Conservation (phyloP, 2,797 vertebrate species). For the Alcedo quadribrachys region DNA sequence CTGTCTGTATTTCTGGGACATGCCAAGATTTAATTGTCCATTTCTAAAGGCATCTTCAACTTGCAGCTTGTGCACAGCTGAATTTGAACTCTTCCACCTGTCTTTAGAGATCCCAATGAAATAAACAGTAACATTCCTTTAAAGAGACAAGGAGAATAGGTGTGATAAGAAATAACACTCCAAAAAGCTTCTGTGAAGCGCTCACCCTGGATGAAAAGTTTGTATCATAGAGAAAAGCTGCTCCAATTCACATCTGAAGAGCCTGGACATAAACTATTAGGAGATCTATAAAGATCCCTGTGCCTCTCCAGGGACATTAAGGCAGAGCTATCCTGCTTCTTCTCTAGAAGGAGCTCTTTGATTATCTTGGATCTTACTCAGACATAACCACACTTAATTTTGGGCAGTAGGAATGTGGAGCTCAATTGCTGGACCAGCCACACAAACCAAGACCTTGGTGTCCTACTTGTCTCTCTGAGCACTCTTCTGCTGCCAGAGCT, state of each 20-base stretch:
- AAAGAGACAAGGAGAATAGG: not conserved
- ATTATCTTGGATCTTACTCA: not conserved
- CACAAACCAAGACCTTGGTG: not conserved
- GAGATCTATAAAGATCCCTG: not conserved
- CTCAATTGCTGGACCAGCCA: not conserved
- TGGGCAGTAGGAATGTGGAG: accelerated
- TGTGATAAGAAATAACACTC: not conserved
- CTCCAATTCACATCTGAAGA: not conserved
- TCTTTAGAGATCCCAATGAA: not conserved
- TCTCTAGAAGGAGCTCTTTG: not conserved
- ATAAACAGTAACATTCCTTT: not conserved
- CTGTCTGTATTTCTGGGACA: not conserved
- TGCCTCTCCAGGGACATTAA: not conserved
- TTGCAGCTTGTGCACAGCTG: not conserved
- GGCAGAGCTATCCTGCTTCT: not conserved
- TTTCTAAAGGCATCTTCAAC: not conserved
- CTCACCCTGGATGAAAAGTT: not conserved
- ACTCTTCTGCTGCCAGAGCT: not conserved
- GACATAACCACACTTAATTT: not conserved
- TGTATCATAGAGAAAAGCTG: not conserved
- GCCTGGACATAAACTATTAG: not conserved
- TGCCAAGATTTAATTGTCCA: not conserved
- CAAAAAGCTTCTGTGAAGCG: not conserved
- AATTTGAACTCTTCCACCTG: not conserved
- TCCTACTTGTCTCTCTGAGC: not conserved